Conservation (phyloP, 2,797 vertebrate genomes). For the Schizopygopsis pylzovi region DNA sequence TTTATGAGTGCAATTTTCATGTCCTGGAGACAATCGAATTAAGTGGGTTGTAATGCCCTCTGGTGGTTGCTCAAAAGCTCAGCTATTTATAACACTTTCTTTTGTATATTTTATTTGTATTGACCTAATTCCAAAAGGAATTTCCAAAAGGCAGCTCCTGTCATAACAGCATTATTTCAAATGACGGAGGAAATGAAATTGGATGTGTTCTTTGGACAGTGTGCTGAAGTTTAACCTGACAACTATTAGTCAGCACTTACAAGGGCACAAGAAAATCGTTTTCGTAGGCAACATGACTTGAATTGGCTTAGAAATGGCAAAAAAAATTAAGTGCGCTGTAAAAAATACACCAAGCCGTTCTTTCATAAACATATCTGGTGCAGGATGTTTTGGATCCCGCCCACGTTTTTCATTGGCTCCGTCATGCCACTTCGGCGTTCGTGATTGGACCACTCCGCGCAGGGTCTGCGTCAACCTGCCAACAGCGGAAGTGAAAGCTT, state of each 20-base stretch:
- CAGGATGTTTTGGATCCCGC: neutral
- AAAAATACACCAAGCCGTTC: neutral
- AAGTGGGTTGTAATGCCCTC: slow-evolving; percentile 4
- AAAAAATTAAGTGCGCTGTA: neutral
- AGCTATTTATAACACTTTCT: neutral
- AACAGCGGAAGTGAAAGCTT: slow-evolving; percentile 68
- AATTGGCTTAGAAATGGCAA: too few relatives aligned
- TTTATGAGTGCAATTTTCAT: slow-evolving; percentile 3
- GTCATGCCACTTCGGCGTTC: slow-evolving; percentile 69
- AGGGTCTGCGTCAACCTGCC: slow-evolving; percentile 9
- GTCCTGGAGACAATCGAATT: neutral
- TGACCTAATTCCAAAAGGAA: neutral
- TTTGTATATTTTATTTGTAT: neutral
- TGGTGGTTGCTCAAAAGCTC: neutral
- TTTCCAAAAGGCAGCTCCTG: too few relatives aligned
- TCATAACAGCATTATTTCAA: too few relatives aligned
- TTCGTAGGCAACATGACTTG: too few relatives aligned
- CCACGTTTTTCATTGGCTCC: slow-evolving; percentile 67
- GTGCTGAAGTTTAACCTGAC: too few relatives aligned
- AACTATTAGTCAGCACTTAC: too few relatives aligned
- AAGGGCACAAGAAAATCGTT: too few relatives aligned
- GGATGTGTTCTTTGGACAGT: too few relatives aligned
- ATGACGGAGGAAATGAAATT: too few relatives aligned
- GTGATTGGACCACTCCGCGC: slow-evolving; percentile 68
- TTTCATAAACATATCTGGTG: neutral